Evolutionary conservation across 2,113 vertebrate species (phyloP), one percentile per base, ranked within the genome.

Genomic region (Meriones unguiculatus): DNA sequence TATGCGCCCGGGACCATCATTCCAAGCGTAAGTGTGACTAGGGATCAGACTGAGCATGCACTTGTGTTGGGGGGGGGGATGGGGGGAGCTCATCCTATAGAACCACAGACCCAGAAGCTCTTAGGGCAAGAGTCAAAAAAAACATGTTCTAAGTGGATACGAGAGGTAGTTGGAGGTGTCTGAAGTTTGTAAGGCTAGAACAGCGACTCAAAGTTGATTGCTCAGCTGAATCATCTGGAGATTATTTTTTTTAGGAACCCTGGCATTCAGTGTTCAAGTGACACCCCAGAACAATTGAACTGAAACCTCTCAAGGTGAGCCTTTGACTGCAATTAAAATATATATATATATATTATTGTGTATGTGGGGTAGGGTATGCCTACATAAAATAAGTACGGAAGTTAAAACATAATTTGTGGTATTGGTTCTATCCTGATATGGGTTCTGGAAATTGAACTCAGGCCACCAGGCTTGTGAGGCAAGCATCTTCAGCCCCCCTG

Each of bases 221-320:
- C 32, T 22, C 28, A 52, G 1, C 2, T 85, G 62, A 62, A 35
- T 54, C 85, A 54, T 52, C 46, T 54, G 24, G 9, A 14, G 14
- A 25, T 2, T 46, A 46, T 46, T 46, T 46, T 46, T 81, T 85
- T 87, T 92, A 72, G 76, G 62, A 67, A 18, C 41, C 18, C 18
- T 57, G 24, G n/a, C 24, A 84, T 17, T 85, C 4, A 28, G 62
- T 84, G 22, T 15, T 12, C 25, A 65, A 57, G 24, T 70, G 50
- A 20, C 9, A 90, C 1, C 35, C 28, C 20, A 54, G 52, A 90
- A 57, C 25, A 85, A 65, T 15, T 25, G 84, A 73, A 54, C n/a
- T 11, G 52, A 84, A 67, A 76, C 93, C 70, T 95, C 52, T 67
- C 52, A 93, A 73, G 92, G 24, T 67, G 50, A n/a, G 75, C 57